phyloP scores from a whole-genome alignment of 2,797 vertebrate genomes.

The Sebastes minor region DNA sequence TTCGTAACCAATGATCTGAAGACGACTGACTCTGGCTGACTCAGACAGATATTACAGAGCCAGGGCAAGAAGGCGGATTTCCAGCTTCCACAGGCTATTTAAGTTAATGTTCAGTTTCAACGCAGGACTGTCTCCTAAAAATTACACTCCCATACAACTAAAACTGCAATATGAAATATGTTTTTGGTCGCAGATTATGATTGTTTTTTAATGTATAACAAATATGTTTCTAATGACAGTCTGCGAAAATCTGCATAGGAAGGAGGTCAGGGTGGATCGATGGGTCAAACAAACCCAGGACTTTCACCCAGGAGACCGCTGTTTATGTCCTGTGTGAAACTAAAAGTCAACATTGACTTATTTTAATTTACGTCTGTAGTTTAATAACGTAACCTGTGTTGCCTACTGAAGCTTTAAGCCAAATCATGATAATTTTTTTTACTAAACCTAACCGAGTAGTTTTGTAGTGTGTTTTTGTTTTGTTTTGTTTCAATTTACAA shows the following conservation, averaged over 20 bases:
- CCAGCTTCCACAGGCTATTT: slow-evolving; percentile 26
- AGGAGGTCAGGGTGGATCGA: background rate
- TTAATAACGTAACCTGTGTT: background rate
- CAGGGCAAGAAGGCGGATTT: slow-evolving; percentile 19
- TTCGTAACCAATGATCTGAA: background rate
- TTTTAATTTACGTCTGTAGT: background rate
- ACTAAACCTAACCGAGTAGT: background rate
- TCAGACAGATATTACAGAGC: background rate
- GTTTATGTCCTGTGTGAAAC: background rate
- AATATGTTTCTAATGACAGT: background rate
- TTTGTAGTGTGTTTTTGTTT: background rate
- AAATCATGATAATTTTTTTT: background rate
- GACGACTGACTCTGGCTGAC: background rate
- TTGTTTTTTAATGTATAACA: background rate
- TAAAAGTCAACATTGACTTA: background rate
- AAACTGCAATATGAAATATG: background rate
- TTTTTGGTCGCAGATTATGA: background rate
- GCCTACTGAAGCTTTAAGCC: too few species aligned
- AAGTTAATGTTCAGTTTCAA: background rate
- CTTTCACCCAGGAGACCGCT: background rate
- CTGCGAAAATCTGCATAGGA: fast-evolving
- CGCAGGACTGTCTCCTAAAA: too few species aligned
- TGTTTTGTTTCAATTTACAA: background rate
- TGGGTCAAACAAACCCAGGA: background rate
- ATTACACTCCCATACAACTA: too few species aligned